Conservation (phyloP, 2,113 vertebrate species). For the Phycodurus eques region DNA sequence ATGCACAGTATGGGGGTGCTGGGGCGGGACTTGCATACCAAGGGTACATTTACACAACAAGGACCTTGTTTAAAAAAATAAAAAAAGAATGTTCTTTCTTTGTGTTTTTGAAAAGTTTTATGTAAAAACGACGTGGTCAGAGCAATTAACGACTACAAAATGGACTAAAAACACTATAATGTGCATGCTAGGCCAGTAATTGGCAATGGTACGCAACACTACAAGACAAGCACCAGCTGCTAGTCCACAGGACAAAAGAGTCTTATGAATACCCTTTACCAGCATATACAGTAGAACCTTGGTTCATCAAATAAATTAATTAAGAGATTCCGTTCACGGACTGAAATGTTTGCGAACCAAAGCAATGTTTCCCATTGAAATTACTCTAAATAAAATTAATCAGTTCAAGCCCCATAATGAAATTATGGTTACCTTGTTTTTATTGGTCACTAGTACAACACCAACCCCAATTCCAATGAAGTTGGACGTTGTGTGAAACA, state of each 20-base stretch:
- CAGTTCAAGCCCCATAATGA: no score
- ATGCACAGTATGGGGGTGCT: background rate
- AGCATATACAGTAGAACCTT: background rate
- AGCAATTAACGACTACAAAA: background rate
- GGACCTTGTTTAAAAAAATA: background rate
- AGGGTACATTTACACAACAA: constrained; percentile 1
- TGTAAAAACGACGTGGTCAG: background rate
- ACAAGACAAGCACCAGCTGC: no score
- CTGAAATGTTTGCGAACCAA: background rate
- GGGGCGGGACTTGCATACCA: constrained; percentile 23
- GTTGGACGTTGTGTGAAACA: no score
- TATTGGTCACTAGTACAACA: background rate
- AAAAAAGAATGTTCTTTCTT: background rate
- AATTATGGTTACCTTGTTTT: background rate
- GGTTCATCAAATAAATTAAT: background rate
- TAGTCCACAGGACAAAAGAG: background rate
- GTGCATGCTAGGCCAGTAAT: background rate
- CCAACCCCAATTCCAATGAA: no score
- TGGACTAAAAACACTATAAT: background rate
- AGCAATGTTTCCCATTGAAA: background rate
- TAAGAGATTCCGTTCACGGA: background rate
- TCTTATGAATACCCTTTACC: background rate
- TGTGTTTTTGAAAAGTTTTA: background rate
- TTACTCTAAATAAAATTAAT: background rate
- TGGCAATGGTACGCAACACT: background rate